Conservation (phyloP, 1,140 invertebrate species). For the Meteorus sp. region DNA sequence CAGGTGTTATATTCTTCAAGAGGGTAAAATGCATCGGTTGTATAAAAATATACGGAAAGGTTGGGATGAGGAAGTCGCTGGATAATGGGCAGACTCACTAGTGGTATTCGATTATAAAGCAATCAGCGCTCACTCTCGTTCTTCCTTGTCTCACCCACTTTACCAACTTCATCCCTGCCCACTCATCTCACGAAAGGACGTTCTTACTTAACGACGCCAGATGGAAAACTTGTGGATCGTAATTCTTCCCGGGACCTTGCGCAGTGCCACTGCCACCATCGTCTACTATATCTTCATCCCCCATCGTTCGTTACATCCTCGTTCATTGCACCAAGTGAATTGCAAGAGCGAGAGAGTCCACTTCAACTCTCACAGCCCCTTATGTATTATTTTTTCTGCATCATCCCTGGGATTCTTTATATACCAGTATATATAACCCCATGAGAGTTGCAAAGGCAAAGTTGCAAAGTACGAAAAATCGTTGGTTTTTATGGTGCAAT, state of each 20-base stretch:
- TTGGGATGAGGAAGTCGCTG: slow-evolving; percentile 5
- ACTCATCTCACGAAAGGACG: slow-evolving; percentile 14
- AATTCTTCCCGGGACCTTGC: no score
- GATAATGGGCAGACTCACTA: slow-evolving; percentile 21
- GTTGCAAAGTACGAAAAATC: slow-evolving; percentile 18
- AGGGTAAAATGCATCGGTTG: no score
- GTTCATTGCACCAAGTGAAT: no score
- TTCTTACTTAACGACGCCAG: slow-evolving; percentile 26
- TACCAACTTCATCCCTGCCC: no score
- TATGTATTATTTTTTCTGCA: background rate
- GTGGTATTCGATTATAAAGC: slow-evolving; percentile 27
- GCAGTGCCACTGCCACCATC: no score
- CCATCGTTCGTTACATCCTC: background rate
- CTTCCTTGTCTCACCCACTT: no score
- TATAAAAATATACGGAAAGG: background rate
- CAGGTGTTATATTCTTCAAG: no score
- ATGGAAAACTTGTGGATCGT: slow-evolving; percentile 25
- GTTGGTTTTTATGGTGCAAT: background rate
- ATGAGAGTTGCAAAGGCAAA: background rate
- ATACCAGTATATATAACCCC: slow-evolving; percentile 1
- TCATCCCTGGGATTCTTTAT: slow-evolving; percentile 1
- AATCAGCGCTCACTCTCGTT: slow-evolving; percentile 14
- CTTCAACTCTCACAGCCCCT: slow-evolving; percentile 16
- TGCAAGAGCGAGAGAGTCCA: slow-evolving; percentile 10
- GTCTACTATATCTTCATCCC: no score